A percentile compares a stretch with the other conserved stretches of the same genome.
phyloP scores from a whole-genome alignment of 2,888 invertebrate genomes.

The Limnephilus marmoratus region DNA sequence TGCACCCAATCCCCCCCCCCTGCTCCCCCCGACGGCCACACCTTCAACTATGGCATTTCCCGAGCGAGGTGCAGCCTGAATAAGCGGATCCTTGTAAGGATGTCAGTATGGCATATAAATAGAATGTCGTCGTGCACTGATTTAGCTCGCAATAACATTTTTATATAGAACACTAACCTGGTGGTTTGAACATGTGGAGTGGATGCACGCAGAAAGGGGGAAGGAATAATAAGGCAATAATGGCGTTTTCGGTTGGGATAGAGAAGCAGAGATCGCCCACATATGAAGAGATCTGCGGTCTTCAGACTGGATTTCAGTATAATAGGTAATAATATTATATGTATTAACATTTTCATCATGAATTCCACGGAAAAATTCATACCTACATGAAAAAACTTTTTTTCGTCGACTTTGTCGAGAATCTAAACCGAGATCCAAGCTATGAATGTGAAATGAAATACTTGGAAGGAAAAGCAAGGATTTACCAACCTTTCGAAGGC shows the following conservation, averaged over 20 bases:
- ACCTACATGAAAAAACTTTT: no score
- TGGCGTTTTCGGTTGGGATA: background rate
- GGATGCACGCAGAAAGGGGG: no score
- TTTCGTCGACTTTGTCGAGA: no score
- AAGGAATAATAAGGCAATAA: background rate
- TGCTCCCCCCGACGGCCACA: background rate
- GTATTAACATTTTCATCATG: background rate
- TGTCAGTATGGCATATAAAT: background rate
- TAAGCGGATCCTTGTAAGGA: conserved; percentile 65
- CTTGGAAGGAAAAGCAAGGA: no score
- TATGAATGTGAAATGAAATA: no score
- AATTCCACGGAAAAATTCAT: background rate
- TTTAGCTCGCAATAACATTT: background rate
- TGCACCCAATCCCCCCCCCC: background rate
- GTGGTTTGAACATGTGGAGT: background rate
- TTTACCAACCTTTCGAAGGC: no score
- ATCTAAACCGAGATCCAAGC: no score
- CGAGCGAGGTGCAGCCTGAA: conserved; percentile 67
- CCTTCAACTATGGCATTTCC: conserved; percentile 44
- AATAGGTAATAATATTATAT: background rate
- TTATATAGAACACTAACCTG: no score
- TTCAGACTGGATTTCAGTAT: background rate
- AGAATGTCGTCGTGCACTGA: background rate
- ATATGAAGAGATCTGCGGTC: background rate
- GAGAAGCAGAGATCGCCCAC: background rate